These are phyloP conservation scores for Psephotus haematonotus DNA, from an alignment of 2,113 vertebrate species.

Conservation along the genomic window DNA sequence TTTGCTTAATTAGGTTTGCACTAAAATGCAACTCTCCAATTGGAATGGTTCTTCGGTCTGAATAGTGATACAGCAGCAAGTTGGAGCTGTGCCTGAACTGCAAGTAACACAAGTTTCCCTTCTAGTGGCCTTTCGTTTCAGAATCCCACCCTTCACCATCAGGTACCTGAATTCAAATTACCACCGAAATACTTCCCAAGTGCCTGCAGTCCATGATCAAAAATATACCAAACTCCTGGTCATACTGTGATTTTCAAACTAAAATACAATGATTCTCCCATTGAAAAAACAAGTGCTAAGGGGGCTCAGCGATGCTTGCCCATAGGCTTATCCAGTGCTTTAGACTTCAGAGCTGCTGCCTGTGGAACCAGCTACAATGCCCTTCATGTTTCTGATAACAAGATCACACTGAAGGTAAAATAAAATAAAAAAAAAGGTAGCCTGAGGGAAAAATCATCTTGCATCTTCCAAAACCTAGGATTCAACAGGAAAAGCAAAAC, in stretches of 20 bases:
- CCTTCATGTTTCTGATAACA: not conserved
- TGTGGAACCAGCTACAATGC: not conserved
- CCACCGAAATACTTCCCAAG: not conserved
- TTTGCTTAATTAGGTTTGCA: not conserved
- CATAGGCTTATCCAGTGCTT: not conserved
- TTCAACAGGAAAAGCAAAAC: not conserved
- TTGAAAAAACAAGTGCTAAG: not conserved
- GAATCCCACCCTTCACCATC: not conserved
- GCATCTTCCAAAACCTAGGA: not conserved
- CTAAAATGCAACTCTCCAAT: accelerated
- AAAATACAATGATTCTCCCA: not conserved
- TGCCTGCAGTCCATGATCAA: not conserved
- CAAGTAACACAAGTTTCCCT: accelerated
- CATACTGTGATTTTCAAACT: not conserved
- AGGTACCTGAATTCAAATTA: not conserved
- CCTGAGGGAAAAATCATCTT: not conserved
- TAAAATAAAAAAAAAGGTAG: not conserved
- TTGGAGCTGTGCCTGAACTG: not conserved
- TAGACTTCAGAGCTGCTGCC: not conserved
- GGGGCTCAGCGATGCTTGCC: not conserved
- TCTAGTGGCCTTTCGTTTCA: not conserved
- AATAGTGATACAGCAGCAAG: not conserved
- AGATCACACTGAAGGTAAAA: not conserved
- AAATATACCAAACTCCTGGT: not conserved
- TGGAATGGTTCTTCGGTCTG: accelerated